These are phyloP conservation scores for Bombus affinis DNA, from an alignment of 1,140 invertebrate genomes.

Conservation along the genomic window DNA sequence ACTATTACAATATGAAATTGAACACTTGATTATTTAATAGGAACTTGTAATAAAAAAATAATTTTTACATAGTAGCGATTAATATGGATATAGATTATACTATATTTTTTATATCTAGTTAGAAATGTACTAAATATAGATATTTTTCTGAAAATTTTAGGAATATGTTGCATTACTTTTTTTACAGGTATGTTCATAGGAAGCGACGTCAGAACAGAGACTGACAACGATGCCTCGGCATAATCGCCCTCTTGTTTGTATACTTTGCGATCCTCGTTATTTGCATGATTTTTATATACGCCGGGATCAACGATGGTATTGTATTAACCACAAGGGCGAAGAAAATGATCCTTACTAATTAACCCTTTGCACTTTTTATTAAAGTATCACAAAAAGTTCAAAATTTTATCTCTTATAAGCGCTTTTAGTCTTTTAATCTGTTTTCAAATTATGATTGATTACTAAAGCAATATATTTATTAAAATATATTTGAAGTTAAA, in stretches of 20 bases:
- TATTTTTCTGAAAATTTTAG: neutral
- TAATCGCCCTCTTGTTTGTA: constrained; percentile 83
- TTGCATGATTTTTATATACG: constrained; percentile 84
- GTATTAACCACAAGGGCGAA: constrained; percentile 72
- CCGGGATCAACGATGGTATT: constrained; percentile 82
- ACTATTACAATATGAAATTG: neutral
- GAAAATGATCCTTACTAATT: neutral
- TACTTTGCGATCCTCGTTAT: constrained; percentile 83
- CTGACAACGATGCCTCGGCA: constrained; percentile 85
- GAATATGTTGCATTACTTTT: too few species aligned
- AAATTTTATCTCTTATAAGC: neutral
- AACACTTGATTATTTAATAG: constrained; percentile 1
- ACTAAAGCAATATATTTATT: neutral
- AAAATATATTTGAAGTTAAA: neutral
- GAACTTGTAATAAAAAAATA: neutral
- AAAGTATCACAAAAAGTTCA: neutral
- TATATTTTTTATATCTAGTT: neutral
- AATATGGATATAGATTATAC: neutral
- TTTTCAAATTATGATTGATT: neutral
- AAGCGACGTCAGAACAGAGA: constrained; percentile 77
- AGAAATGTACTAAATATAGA: neutral
- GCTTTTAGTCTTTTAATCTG: neutral
- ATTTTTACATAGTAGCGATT: neutral
- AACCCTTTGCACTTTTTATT: neutral
- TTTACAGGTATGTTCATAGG: constrained; percentile 69